phyloP scores from a whole-genome alignment of 2,888 invertebrate species.

The Cordylochernes scorpioides region DNA sequence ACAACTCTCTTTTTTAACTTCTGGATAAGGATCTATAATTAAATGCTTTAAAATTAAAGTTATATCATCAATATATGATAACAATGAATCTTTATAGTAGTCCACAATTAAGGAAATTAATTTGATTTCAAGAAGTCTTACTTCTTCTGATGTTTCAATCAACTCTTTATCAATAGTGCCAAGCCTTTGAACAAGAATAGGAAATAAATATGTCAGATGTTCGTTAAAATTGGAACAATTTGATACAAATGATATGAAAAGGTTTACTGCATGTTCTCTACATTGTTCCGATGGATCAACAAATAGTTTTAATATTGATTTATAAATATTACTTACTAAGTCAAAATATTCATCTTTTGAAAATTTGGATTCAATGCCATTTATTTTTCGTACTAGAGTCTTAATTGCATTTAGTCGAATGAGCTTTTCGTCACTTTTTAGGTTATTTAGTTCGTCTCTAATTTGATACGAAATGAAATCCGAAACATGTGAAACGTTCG shows the following conservation, averaged over 20 bases:
- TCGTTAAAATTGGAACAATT: constrained; percentile 27
- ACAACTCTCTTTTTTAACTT: constrained; percentile 51
- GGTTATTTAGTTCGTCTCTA: no score
- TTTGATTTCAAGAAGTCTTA: constrained; percentile 38
- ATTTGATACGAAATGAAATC: no score
- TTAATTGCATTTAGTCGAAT: no score
- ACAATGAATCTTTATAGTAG: constrained; percentile 33
- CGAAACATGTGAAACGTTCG: no score
- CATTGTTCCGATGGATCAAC: constrained; percentile 7
- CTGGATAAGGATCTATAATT: constrained; percentile 46
- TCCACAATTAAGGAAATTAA: constrained; percentile 38
- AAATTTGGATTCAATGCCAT: no score
- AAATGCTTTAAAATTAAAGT: constrained; percentile 42
- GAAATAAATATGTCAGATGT: constrained; percentile 43
- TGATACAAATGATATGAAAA: constrained; percentile 2
- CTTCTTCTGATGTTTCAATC: constrained; percentile 54
- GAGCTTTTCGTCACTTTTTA: no score
- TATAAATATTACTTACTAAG: no score
- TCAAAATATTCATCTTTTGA: no score
- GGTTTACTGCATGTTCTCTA: constrained; percentile 5
- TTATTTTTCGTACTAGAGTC: no score
- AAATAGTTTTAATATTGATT: no score
- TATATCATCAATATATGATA: constrained; percentile 44
- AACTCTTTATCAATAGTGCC: constrained; percentile 42
- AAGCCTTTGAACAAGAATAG: constrained; percentile 44